A percentile compares a stretch with the other conserved stretches of the same genome.
These are phyloP conservation scores for Drosophila peninsularis DNA, from an alignment of 2,888 invertebrate genomes.

Conservation along the genomic window DNA sequence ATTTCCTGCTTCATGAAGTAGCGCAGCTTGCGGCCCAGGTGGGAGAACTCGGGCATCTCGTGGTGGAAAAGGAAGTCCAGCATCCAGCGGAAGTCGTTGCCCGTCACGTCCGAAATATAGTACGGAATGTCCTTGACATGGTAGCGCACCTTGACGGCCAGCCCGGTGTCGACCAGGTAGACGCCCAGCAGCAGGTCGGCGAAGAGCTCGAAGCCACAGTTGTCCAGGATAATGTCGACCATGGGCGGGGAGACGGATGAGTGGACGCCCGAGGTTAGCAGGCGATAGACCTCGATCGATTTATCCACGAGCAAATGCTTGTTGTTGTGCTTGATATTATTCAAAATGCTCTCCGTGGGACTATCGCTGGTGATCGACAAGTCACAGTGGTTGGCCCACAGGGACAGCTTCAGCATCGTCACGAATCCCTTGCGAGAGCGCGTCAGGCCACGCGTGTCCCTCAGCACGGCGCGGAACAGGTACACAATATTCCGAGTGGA, in stretches of 20 bases:
- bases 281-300: constrained; percentile 86
- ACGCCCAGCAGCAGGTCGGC: constrained; percentile 94
- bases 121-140: constrained; percentile 96
- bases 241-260: constrained; percentile 72
- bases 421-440: constrained; percentile 52
- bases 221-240: constrained; percentile 94
- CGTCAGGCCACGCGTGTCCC: constrained; percentile 5
- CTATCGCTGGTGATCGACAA: constrained; percentile 90
- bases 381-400: constrained; percentile 98
- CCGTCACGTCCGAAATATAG: constrained; percentile 96
- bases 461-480: constrained; percentile 51
- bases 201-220: constrained; percentile 96
- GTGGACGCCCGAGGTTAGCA: constrained; percentile 53
- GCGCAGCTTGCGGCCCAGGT: constrained; percentile 87
- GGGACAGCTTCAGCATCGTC: constrained; percentile 85
- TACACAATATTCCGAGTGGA: constrained; percentile 84
- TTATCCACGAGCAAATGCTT: constrained; percentile 88
- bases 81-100: constrained; percentile 90
- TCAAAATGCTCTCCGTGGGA: constrained; percentile 86
- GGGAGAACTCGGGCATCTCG: constrained; percentile 60
- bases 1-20: constrained; percentile 85
- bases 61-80: constrained; percentile 85
- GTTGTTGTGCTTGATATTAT: constrained; percentile 86
- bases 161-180: constrained; percentile 88
- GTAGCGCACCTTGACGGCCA: constrained; percentile 89